phyloP scores from a whole-genome alignment of 37 sponge, comb jelly and placozoan genomes.

The Spongilla lacustris region DNA sequence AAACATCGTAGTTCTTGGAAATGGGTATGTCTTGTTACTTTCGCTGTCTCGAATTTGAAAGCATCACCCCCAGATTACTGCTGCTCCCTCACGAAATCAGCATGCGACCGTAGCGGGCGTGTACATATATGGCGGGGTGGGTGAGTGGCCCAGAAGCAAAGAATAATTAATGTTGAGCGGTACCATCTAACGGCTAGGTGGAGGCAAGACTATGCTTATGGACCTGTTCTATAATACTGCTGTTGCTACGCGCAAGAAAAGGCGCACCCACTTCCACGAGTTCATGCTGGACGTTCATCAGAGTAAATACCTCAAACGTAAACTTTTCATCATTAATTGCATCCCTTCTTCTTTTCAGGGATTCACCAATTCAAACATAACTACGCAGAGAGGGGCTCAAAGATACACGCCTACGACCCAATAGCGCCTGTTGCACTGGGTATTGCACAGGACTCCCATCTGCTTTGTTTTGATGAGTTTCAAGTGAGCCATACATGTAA shows the following conservation, averaged over 20 bases:
- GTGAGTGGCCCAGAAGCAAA: constrained; percentile 32
- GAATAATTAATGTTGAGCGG: neutral
- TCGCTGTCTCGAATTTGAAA: neutral
- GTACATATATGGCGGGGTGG: constrained; percentile 94
- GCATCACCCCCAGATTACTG: neutral
- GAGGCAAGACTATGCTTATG: constrained; percentile 99
- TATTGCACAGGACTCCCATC: constrained; percentile 68
- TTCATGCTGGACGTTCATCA: constrained; percentile 96
- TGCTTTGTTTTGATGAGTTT: constrained; percentile 99
- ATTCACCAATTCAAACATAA: constrained; percentile 80
- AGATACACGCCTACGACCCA: constrained; percentile 74
- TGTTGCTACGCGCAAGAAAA: constrained; percentile 50
- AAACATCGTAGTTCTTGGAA: neutral
- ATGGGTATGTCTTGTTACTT: neutral
- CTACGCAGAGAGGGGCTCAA: constrained; percentile 26
- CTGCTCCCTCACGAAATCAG: neutral
- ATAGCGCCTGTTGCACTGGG: constrained; percentile 85
- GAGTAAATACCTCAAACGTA: constrained; percentile 31
- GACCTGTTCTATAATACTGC: constrained; percentile 85
- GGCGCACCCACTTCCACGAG: constrained; percentile 84
- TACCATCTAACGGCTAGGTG: constrained; percentile 38
- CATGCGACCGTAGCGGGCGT: constrained; percentile 62
- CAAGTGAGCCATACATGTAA: constrained; percentile 46
- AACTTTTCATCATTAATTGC: neutral
- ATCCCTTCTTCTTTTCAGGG: constrained; percentile 21